Base-by-base conservation (phyloP, 2,888 invertebrate genomes). In the Plemyria rubiginata region DNA sequence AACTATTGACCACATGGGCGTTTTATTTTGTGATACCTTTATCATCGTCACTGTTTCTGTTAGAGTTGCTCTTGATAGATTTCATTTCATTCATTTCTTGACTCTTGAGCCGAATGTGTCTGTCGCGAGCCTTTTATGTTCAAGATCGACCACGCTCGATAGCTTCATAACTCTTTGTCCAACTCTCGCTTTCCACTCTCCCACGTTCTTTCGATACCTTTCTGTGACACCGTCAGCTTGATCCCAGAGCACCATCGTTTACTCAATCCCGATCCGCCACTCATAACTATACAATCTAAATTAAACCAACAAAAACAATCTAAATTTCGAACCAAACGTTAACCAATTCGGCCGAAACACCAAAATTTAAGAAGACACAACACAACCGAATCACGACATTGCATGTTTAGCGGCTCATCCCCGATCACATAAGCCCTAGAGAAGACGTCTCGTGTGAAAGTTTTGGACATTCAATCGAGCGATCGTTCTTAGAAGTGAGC, bases 21-120 rank as follows among this genome's bases (percentile, higher is more conserved):
- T 90, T 92, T 92, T 90, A 90, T 89, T 92, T 92, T 92, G 92
- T 92, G 92, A 92, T 92, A 92, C 92, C 88, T 92, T 92, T 90
- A 87, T 90, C 90, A 88, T 86, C 85, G 84, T 88, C 90, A 91
- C 90, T 88, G 84, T 91, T 87, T 90, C 89, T 92, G 85, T 90
- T 92, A 92, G 92, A 81, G 80, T 88, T 90, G 91, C 88, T 91
- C 89, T 91, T 88, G 85, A 88, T 92, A 90, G 90, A 85, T 87
- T 55, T 85, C 90, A 91, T 92, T 90, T 90, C 91, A 91, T 90
- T 87, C 86, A 89, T 90, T 86, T 88, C 85, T 82, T 82, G 80
- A 78, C 76, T 87, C 81, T 86, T 79, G 77, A 86, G 89, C 88
- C 87, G 85, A 88, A 87, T 88, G 86, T 87, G 77, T 81, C 82